Base-by-base conservation (phyloP, 2,888 invertebrate species). In the Odontocolon sp. region DNA sequence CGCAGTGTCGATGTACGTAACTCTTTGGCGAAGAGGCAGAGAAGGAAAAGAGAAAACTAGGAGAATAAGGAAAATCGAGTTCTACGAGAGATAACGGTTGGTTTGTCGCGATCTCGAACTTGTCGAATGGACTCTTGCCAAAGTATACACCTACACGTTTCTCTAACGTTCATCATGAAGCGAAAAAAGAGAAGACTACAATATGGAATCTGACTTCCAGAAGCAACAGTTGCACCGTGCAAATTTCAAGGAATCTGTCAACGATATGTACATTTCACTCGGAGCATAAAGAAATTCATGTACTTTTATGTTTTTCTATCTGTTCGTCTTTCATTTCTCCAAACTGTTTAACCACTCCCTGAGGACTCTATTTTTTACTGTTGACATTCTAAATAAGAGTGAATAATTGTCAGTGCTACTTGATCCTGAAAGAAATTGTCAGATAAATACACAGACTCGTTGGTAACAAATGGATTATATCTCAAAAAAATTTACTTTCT, bases 111-210 rank as follows among this genome's bases (percentile, higher is more conserved):
- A 50, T 47, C 50, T 23, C 36, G 26, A 57, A 61, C 59, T 21
- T 52, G 59, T 57, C 47, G 50, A 50, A 52, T 70, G 69, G 69
- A 50, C 52, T 52, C 26, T 70, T 59, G 69, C 69, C 69, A 70
- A 70, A 61, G 69, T 61, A 70, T 42, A 70, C 69, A 61, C 28
- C 21, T 8, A 38, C 18, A n/a, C n/a, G n/a, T 59, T 50, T 36
- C 18, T 14, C 50, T 14, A 26, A 21, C n/a, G 36, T 28, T 31
- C 42, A 14, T 31, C n/a, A 2, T 9, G 45, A 45, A 45, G 23
- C 40, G 2, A 0, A 5, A 26, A 23, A 40, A 61, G 14, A 21
- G 14, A 23, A 38, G 50, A 61, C 33, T 38, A 61, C 50, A 45
- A n/a, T 8, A 14, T 11, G 28, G 16, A 52, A 61, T 70, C 40